phyloP scores from a whole-genome alignment of 2,797 vertebrate species.

The Sternarchorhynchus goeldii region DNA sequence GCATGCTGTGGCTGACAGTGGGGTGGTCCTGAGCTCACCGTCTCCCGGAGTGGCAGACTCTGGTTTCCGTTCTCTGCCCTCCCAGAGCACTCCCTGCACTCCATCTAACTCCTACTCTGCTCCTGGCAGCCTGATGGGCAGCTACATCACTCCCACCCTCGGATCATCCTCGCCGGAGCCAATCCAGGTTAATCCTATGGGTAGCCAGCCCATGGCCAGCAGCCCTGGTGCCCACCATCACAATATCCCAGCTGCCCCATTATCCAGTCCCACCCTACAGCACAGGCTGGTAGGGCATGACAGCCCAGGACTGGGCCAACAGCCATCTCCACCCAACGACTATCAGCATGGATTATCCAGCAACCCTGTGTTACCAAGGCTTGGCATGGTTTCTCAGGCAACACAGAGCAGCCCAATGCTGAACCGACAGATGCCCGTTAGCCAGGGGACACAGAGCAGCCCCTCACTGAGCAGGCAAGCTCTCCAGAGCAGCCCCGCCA shows the following conservation, averaged over 20 bases:
- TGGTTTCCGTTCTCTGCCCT: constrained; percentile 78
- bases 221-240: constrained; percentile 73
- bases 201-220: constrained; percentile 68
- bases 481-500: constrained; percentile 42
- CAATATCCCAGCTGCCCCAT: constrained; percentile 79
- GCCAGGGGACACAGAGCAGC: constrained; percentile 52
- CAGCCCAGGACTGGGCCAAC: constrained; percentile 52
- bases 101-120: constrained; percentile 60
- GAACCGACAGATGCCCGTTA: constrained; percentile 64
- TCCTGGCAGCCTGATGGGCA: constrained; percentile 56
- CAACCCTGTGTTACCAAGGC: constrained; percentile 67
- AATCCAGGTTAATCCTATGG: constrained; percentile 66
- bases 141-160: constrained; percentile 70
- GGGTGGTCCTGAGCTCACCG: constrained; percentile 74
- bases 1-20: constrained; percentile 75
- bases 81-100: constrained; percentile 68
- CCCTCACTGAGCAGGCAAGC: constrained; percentile 59
- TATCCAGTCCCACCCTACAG: constrained; percentile 75
- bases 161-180: constrained; percentile 62
- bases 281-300: constrained; percentile 70
- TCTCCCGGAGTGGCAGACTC: constrained; percentile 79
- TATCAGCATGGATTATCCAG: constrained; percentile 56
- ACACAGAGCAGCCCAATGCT: constrained; percentile 72
- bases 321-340: constrained; percentile 63
- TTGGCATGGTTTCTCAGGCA: constrained; percentile 71